Evolutionary conservation across 2,797 vertebrate species (phyloP).

Genomic region (Euphonia xanthogaster): DNA sequence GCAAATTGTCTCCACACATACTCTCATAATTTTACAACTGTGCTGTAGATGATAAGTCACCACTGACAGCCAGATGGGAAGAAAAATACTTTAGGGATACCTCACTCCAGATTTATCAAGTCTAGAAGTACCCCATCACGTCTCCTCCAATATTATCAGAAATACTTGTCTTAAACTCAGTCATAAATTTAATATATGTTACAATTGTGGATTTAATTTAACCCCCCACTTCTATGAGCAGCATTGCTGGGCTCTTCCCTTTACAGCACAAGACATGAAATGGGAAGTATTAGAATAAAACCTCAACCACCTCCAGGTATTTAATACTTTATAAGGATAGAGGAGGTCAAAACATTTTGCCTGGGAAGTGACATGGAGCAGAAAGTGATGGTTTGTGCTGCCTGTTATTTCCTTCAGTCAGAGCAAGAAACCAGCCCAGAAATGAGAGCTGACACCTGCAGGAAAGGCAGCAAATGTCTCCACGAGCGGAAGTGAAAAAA

Average conservation of each 20-base stretch:
- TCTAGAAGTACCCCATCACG: fast-evolving
- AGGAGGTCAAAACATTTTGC: background rate
- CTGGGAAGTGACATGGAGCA: background rate
- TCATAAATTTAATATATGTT: background rate
- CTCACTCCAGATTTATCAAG: background rate
- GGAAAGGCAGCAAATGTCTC: background rate
- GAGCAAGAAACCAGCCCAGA: background rate
- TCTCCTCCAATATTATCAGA: background rate
- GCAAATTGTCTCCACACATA: background rate
- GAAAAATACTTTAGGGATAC: background rate
- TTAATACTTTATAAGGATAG: background rate
- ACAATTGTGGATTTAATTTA: background rate
- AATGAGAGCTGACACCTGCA: background rate
- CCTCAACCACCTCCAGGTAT: background rate
- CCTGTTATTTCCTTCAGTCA: background rate
- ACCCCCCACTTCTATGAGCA: fast-evolving
- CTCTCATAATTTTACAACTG: background rate
- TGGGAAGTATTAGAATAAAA: background rate
- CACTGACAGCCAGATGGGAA: background rate
- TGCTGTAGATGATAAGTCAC: background rate
- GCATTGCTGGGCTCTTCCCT: background rate
- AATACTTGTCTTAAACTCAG: background rate
- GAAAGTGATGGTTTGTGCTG: background rate
- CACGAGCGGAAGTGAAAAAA: background rate
- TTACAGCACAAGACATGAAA: background rate